phyloP scores from a whole-genome alignment of 2,888 invertebrate species.

The Eilema sororculum region DNA sequence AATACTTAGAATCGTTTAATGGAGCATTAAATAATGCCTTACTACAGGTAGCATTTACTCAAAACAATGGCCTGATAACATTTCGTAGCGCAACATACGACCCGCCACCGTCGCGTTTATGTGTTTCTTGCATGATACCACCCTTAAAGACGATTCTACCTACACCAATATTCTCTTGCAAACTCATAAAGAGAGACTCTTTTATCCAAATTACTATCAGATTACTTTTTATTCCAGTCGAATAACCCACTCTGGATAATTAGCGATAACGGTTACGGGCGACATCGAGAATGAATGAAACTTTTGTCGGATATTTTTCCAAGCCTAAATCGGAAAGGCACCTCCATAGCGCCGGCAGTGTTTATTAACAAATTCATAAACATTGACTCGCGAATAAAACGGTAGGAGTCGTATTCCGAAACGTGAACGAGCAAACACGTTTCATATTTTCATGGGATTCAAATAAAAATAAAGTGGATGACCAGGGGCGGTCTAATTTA shows the following conservation, averaged over 20 bases:
- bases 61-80: constrained; percentile 63
- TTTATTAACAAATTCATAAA: constrained; percentile 86
- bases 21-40: constrained; percentile 33
- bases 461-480: constrained; percentile 85
- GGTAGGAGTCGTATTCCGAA: constrained; percentile 70
- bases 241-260: constrained; percentile 75
- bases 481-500: constrained; percentile 83
- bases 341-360: constrained; percentile 65
- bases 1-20: constrained; percentile 36
- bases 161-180: constrained; percentile 70
- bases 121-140: constrained; percentile 75
- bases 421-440: constrained; percentile 78
- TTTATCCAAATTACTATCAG: constrained; percentile 77
- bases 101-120: constrained; percentile 71
- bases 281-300: constrained; percentile 57
- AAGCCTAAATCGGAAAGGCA: constrained; percentile 72
- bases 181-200: constrained; percentile 73
- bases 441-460: constrained; percentile 85
- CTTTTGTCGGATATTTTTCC: constrained; percentile 62
- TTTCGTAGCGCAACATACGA: constrained; percentile 66
- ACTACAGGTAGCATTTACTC: constrained; percentile 50
- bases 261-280: constrained; percentile 68
- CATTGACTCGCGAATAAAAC: constrained; percentile 81
- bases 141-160: constrained; percentile 70
- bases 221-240: constrained; percentile 75